phyloP scores from a whole-genome alignment of 2,888 invertebrate species.

The Mechanitis messenoides region DNA sequence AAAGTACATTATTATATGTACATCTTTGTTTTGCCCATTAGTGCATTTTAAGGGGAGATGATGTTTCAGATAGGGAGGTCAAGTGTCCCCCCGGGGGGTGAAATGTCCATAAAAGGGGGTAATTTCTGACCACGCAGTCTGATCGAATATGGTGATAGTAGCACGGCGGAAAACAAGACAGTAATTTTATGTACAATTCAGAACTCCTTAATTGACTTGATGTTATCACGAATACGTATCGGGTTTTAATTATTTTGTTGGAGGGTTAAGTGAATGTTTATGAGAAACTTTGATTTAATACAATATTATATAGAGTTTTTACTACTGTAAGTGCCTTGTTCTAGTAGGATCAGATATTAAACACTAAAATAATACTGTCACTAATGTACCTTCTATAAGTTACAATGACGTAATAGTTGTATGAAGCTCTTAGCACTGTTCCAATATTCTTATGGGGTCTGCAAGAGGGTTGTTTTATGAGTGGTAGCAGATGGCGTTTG shows the following conservation, averaged over 20 bases:
- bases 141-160: conserved; percentile 67
- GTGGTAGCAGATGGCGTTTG: conserved; percentile 67
- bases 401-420: conserved; percentile 1
- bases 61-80: conserved; percentile 73
- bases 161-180: conserved; percentile 68
- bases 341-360: neutral
- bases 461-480: conserved; percentile 70
- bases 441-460: conserved; percentile 37
- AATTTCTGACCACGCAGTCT: conserved; percentile 70
- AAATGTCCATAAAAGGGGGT: conserved; percentile 73
- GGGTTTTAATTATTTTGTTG: conserved; percentile 60
- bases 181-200: conserved; percentile 68
- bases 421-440: conserved; percentile 2
- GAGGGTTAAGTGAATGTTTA: conserved; percentile 39
- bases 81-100: conserved; percentile 73
- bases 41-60: conserved; percentile 72
- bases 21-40: conserved; percentile 58
- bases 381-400: neutral
- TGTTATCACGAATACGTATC: conserved; percentile 64
- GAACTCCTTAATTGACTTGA: conserved; percentile 71
- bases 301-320: no score
- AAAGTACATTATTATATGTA: conserved; percentile 26
- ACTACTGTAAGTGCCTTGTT: neutral
- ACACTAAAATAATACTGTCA: neutral
- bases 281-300: neutral